Evolutionary conservation across 2,888 invertebrate species (phyloP).

Genomic region (Toxonevra muliebris): DNA sequence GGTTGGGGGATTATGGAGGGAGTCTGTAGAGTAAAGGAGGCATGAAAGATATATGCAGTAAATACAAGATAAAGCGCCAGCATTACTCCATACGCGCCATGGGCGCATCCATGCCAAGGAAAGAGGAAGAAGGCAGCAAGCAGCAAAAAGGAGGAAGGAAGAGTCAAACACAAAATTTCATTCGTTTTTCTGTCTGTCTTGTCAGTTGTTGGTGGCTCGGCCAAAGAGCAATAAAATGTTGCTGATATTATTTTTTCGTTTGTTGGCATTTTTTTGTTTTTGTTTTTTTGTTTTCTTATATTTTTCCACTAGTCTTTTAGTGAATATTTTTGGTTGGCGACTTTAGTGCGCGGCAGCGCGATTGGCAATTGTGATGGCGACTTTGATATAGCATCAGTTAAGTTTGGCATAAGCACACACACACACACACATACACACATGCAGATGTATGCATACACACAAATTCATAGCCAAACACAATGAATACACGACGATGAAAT

Average conservation of each 20-base stretch:
- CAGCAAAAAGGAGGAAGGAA: conserved; percentile 27
- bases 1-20: not conserved
- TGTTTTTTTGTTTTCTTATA: conserved; percentile 2
- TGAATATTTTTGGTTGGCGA: conserved; percentile 25
- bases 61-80: conserved; percentile 50
- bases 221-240: conserved; percentile 53
- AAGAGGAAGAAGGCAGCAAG: not conserved
- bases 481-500: too few species aligned
- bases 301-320: conserved; percentile 5
- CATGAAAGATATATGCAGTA: conserved; percentile 39
- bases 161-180: conserved; percentile 46
- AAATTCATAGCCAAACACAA: too few species aligned
- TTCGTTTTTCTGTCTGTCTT: conserved; percentile 17
- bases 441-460: not conserved
- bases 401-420: conserved; percentile 24
- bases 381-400: conserved; percentile 36
- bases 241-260: conserved; percentile 54
- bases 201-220: not conserved
- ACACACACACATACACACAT: not conserved
- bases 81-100: conserved; percentile 6
- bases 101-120: not conserved
- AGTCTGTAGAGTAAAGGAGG: not conserved
- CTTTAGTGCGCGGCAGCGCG: conserved; percentile 24
- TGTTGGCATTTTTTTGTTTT: conserved; percentile 40
- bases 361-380: conserved; percentile 31